Percentiles rank a stretch among this genome's conserved stretches.
Evolutionary conservation across 2,888 invertebrate genomes (phyloP).

Genomic region (Bembecia ichneumoniformis): DNA sequence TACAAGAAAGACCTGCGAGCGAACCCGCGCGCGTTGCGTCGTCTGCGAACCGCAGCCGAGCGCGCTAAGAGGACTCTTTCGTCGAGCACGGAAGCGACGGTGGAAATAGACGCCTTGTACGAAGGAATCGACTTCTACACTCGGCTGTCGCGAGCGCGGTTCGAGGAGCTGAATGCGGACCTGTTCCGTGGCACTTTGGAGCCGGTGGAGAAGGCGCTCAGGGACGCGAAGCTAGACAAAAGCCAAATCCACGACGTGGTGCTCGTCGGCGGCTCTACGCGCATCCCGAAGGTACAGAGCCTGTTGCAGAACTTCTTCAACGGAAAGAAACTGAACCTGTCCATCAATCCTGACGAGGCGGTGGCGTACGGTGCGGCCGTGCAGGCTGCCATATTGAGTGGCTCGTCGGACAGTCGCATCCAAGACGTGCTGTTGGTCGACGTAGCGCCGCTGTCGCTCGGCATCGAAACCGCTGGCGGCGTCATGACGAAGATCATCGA

Average conservation of each 20-base stretch:
- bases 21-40: slow-evolving; percentile 74
- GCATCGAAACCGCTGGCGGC: slow-evolving; percentile 81
- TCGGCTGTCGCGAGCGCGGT: slow-evolving; percentile 76
- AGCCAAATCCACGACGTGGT: slow-evolving; percentile 79
- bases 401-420: slow-evolving; percentile 77
- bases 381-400: slow-evolving; percentile 76
- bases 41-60: slow-evolving; percentile 79
- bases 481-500: slow-evolving; percentile 80
- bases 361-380: slow-evolving; percentile 81
- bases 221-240: slow-evolving; percentile 81
- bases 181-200: slow-evolving; percentile 77
- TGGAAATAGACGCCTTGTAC: slow-evolving; percentile 78
- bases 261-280: slow-evolving; percentile 81
- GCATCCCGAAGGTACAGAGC: slow-evolving; percentile 81
- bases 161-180: slow-evolving; percentile 78
- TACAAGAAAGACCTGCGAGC: slow-evolving; percentile 73
- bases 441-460: slow-evolving; percentile 72
- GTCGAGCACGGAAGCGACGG: slow-evolving; percentile 77
- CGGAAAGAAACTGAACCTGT: slow-evolving; percentile 76
- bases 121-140: slow-evolving; percentile 77
- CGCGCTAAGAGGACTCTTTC: slow-evolving; percentile 79
- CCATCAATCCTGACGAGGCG: slow-evolving; percentile 82
- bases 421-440: slow-evolving; percentile 73
- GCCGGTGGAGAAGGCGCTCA: slow-evolving; percentile 80
- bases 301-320: slow-evolving; percentile 78